A percentile compares a stretch with the other conserved stretches of the same genome.
These are phyloP conservation scores for Congeria kusceri DNA, from an alignment of 2,888 invertebrate species.

Conservation along the genomic window DNA sequence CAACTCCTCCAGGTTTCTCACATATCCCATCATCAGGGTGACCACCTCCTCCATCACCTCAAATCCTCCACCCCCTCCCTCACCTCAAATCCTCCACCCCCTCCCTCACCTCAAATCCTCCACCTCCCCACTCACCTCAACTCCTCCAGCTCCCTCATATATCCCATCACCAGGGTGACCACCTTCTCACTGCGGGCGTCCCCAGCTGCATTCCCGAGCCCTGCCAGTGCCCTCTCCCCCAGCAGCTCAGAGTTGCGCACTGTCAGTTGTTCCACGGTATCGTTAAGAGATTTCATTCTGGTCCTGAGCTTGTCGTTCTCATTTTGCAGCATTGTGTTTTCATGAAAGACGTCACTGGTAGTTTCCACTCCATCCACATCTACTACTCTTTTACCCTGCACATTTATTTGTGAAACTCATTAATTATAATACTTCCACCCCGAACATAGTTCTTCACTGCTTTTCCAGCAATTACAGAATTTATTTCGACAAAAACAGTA, in stretches of 20 bases:
- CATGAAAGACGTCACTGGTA: slow-evolving; percentile 97
- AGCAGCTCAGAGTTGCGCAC: slow-evolving; percentile 91
- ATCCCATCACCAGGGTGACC: slow-evolving; percentile 90
- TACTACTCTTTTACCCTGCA: slow-evolving; percentile 93
- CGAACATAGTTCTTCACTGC: no score
- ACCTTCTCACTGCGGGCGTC: slow-evolving; percentile 79
- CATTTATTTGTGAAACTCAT: background rate
- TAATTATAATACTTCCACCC: background rate
- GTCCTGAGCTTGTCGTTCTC: slow-evolving; percentile 95
- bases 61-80: background rate
- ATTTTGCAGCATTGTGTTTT: slow-evolving; percentile 95
- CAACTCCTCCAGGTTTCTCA: slow-evolving; percentile 96
- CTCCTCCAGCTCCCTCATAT: slow-evolving; percentile 96
- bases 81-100: no score
- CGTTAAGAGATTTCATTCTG: slow-evolving; percentile 96
- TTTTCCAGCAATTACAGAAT: no score
- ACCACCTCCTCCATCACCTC: slow-evolving; percentile 78
- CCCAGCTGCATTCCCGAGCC: slow-evolving; percentile 69
- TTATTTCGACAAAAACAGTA: no score
- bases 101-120: no score
- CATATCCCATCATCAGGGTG: slow-evolving; percentile 92
- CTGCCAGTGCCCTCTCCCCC: slow-evolving; percentile 87
- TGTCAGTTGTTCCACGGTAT: slow-evolving; percentile 95
- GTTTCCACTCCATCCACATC: slow-evolving; percentile 94
- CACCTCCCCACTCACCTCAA: slow-evolving; percentile 88